Conservation (phyloP, 1,140 invertebrate genomes). For the Plodia interpunctella region DNA sequence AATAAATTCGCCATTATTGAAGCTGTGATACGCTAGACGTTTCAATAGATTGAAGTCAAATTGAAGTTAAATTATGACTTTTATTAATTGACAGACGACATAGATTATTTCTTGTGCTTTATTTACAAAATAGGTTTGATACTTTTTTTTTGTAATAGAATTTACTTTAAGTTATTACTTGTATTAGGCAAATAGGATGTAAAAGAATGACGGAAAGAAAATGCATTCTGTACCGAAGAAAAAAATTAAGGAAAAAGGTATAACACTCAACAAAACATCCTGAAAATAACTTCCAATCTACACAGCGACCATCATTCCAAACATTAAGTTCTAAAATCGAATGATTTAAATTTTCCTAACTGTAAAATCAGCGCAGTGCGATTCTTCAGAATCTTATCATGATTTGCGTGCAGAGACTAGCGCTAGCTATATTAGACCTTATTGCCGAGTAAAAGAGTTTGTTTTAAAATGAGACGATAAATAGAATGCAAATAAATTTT, state of each 20-base stretch:
- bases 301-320: constrained; percentile 22
- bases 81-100: background rate
- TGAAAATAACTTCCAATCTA: constrained; percentile 14
- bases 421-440: background rate
- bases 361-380: background rate
- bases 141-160: no score
- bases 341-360: constrained; percentile 3
- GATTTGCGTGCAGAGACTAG: background rate
- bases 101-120: background rate
- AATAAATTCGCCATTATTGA: background rate
- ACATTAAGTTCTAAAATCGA: constrained; percentile 24
- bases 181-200: no score
- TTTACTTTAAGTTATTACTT: no score
- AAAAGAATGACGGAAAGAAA: background rate
- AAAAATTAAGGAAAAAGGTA: no score
- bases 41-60: no score
- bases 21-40: no score
- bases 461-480: background rate
- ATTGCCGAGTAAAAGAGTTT: background rate
- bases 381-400: constrained; percentile 3
- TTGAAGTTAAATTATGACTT: no score
- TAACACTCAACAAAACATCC: constrained; percentile 16
- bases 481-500: constrained; percentile 17
- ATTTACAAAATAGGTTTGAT: no score
- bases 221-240: constrained; percentile 34